Percentiles rank a stretch among this genome's conserved stretches.
phyloP scores from a whole-genome alignment of 2,888 invertebrate species.

The Schizotus pectinicornis region DNA sequence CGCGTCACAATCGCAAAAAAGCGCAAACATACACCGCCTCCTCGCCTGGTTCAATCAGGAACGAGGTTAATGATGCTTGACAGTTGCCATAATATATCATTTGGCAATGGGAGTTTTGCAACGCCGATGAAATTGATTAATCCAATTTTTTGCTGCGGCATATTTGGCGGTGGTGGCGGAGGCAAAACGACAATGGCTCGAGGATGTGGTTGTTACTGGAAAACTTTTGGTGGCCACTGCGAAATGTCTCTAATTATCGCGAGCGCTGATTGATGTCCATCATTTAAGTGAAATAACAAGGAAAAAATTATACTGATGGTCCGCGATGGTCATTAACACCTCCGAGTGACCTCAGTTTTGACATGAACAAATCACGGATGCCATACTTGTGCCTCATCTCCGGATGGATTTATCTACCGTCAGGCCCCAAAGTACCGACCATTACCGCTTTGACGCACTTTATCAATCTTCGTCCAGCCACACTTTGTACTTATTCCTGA shows the following conservation, averaged over 20 bases:
- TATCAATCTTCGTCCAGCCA: conserved; percentile 32
- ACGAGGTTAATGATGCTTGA: conserved; percentile 8
- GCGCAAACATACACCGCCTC: no score
- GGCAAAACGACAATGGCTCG: no score
- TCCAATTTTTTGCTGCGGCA: no score
- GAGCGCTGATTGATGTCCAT: conserved; percentile 12
- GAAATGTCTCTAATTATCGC: conserved; percentile 24
- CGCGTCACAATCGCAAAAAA: conserved; percentile 1
- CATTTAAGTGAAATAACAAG: conserved; percentile 8
- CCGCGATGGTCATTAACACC: conserved; percentile 49
- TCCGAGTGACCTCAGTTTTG: conserved; percentile 44
- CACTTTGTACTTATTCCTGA: conserved; percentile 27
- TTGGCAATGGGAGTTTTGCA: conserved; percentile 3
- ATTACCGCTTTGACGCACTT: conserved; percentile 25
- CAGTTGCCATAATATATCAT: conserved; percentile 6
- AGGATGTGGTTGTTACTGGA: no score
- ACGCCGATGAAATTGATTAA: not conserved
- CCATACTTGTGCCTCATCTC: conserved; percentile 42
- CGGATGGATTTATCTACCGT: conserved; percentile 52
- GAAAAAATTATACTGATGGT: conserved; percentile 33
- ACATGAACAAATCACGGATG: conserved; percentile 45
- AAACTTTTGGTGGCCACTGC: no score
- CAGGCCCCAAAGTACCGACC: conserved; percentile 35
- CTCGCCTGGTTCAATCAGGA: conserved; percentile 2
- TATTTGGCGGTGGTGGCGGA: no score